Percentiles rank a stretch among this genome's conserved stretches.
Conservation (phyloP, 1,140 invertebrate genomes). For the Armadillidium nasatum region DNA sequence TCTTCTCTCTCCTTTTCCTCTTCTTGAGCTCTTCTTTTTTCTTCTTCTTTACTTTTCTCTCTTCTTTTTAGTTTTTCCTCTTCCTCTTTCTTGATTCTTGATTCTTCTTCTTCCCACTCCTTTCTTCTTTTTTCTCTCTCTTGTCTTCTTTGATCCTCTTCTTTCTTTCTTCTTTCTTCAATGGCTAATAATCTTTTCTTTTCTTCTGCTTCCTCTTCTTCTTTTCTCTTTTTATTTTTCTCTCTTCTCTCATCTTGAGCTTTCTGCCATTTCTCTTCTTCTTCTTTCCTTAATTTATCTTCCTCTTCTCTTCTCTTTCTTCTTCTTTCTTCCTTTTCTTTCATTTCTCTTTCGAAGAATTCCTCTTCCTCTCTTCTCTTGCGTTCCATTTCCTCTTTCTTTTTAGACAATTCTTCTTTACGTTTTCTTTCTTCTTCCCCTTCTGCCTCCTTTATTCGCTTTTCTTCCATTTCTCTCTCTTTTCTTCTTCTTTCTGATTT, state of each 20-base stretch:
- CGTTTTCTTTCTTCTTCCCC: conserved; percentile 23
- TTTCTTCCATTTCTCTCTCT: conserved; percentile 48
- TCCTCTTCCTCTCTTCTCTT: conserved; percentile 23
- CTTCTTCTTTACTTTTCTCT: conserved; percentile 24
- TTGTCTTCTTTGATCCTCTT: conserved; percentile 28
- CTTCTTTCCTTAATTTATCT: conserved; percentile 14
- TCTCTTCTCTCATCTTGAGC: conserved; percentile 25
- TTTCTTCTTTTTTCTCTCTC: conserved; percentile 23
- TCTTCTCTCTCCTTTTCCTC: conserved; percentile 8
- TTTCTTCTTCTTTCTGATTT: conserved; percentile 46
- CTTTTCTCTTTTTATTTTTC: conserved; percentile 2
- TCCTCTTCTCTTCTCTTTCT: conserved; percentile 27
- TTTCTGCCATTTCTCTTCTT: conserved; percentile 20
- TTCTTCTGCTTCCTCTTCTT: conserved; percentile 16
- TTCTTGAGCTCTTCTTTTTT: conserved; percentile 44
- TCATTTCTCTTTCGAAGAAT: conserved; percentile 14
- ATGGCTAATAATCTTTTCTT: conserved; percentile 23
- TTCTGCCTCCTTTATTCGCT: neutral
- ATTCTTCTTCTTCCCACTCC: conserved; percentile 22
- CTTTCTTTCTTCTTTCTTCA: conserved; percentile 34
- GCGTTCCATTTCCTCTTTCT: conserved; percentile 20
- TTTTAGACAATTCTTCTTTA: conserved; percentile 16
- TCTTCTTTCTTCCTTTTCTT: conserved; percentile 23
- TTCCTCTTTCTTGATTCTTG: conserved; percentile 3
- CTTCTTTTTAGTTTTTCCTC: conserved; percentile 25